phyloP scores from a whole-genome alignment of 92 coral and sea anemone species.

The Zoanthus sansibaricus region DNA sequence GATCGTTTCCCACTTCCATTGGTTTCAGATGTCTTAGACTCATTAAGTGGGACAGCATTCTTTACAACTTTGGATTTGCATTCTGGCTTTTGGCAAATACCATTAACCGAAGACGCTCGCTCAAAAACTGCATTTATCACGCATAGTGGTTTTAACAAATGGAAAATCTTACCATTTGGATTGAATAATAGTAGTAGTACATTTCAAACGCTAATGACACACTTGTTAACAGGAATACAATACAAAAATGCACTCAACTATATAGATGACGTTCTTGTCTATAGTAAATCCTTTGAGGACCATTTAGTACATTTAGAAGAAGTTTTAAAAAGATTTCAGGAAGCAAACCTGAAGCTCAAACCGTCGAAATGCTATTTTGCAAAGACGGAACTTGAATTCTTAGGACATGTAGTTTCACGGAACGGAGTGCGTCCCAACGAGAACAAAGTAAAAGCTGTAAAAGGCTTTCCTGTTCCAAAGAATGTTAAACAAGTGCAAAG shows the following conservation, averaged over 20 bases:
- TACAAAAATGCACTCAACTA: slow-evolving; percentile 21
- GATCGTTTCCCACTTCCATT: slow-evolving; percentile 32
- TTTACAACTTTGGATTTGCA: slow-evolving; percentile 15
- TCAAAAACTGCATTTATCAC: slow-evolving; percentile 10
- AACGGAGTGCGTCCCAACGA: slow-evolving; percentile 37
- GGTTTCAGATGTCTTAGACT: not conserved
- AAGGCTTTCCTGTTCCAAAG: slow-evolving; percentile 39
- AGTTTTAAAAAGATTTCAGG: slow-evolving; percentile 36
- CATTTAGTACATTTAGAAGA: slow-evolving; percentile 43
- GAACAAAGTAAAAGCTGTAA: slow-evolving; percentile 26
- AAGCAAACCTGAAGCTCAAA: slow-evolving; percentile 53
- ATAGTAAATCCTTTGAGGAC: slow-evolving; percentile 51
- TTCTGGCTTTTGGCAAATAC: slow-evolving; percentile 30
- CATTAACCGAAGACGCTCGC: not conserved
- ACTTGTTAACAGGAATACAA: slow-evolving; percentile 14
- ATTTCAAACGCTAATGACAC: slow-evolving; percentile 15
- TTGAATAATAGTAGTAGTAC: slow-evolving; percentile 6
- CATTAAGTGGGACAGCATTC: slow-evolving; percentile 13
- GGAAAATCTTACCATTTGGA: slow-evolving; percentile 20
- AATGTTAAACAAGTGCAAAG: slow-evolving; percentile 33
- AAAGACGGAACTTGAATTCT: not conserved
- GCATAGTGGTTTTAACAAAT: slow-evolving; percentile 1
- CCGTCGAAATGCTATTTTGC: slow-evolving; percentile 53
- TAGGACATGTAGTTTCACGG: slow-evolving; percentile 10
- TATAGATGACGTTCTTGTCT: slow-evolving; percentile 33